Evolutionary conservation across 2,888 invertebrate genomes (phyloP), one percentile per base, ranked within the genome.

Genomic region (Morpho achilles): DNA sequence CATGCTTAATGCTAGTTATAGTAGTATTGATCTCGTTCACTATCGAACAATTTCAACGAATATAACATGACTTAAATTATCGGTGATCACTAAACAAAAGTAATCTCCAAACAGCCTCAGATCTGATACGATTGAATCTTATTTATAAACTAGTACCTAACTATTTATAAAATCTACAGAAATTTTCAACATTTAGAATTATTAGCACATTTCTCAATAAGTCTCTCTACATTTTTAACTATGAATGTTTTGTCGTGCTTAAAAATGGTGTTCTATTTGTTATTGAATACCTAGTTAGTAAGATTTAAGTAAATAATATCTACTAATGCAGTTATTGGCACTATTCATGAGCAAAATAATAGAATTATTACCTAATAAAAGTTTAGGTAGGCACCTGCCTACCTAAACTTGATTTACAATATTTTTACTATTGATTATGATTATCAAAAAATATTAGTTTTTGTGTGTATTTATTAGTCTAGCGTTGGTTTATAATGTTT

Each of bases 171-270:
- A 80, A 80, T 77, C 79, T 78, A 77, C 79, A 79, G 84, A 80
- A 73, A 75, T 72, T 70, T 82, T 83, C 75, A 80, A 89, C 72
- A 75, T 87, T 89, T 88, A 90, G 87, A 88, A 84, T 89, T 89
- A 87, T 87, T 91, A 91, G 91, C 91, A 91, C 91, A 87, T 91
- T 91, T 91, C 90, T 91, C 88, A 89, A 80, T 89, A 88, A 87
- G 90, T 91, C 90, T 91, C 91, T 91, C 91, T 91, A 91, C 89
- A 89, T 86, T 90, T 90, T 91, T 88, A 90, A 87, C 90, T 91
- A 91, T 91, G 82, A 87, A 91, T 91, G 91, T 91, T 91, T 91
- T 91, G 88, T 91, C 91, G 91, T 91, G 91, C 91, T 91, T 91
- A 89, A 89, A 77, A 87, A 87, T 87, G 91, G 91, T 91, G 91